These are phyloP conservation scores for Ditula angustiorana DNA, from an alignment of 2,888 invertebrate species.

Conservation along the genomic window DNA sequence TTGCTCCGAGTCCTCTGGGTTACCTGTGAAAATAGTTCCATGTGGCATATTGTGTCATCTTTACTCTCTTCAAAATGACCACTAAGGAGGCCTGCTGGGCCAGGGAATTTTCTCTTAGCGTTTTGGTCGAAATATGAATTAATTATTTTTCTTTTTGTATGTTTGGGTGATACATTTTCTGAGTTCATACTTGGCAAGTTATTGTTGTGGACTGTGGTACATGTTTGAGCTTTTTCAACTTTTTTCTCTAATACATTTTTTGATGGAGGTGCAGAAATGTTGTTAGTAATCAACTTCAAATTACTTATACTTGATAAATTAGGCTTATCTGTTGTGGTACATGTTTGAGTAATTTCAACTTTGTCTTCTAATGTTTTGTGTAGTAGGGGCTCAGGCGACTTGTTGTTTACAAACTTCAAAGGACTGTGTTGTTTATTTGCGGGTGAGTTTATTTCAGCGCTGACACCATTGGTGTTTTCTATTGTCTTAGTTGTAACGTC, in stretches of 20 bases:
- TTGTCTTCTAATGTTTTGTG: background rate
- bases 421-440: background rate
- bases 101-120: slow-evolving; percentile 78
- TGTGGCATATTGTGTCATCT: slow-evolving; percentile 67
- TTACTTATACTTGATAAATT: background rate
- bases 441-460: background rate
- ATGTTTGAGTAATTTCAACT: background rate
- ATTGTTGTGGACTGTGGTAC: background rate
- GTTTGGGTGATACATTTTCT: slow-evolving; percentile 57
- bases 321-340: background rate
- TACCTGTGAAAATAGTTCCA: slow-evolving; percentile 79
- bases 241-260: slow-evolving; percentile 1
- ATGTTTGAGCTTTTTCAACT: background rate
- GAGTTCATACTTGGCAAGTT: slow-evolving; percentile 1
- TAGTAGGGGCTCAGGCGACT: background rate
- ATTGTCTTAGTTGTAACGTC: slow-evolving; percentile 46
- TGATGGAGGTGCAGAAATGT: background rate
- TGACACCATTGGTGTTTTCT: background rate
- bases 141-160: slow-evolving; percentile 73
- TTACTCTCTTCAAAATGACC: slow-evolving; percentile 64
- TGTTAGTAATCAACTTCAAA: slow-evolving; percentile 4
- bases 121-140: slow-evolving; percentile 73
- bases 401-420: slow-evolving; percentile 1
- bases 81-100: slow-evolving; percentile 76
- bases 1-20: no score